Evolutionary conservation across 2,888 invertebrate species (phyloP).

Genomic region (Buathra laborator): DNA sequence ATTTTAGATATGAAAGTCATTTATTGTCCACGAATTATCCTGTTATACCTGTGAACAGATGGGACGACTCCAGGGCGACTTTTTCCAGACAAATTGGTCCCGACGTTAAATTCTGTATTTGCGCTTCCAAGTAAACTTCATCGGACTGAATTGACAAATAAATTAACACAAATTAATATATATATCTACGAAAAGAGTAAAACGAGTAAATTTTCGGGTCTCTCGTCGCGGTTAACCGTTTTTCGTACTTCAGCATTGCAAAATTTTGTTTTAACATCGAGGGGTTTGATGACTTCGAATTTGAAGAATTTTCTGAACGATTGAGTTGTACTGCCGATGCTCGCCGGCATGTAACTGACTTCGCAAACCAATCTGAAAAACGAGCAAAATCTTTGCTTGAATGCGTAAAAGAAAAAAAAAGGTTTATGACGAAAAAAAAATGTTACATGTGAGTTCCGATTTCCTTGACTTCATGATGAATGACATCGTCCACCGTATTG

Average conservation of each 20-base stretch:
- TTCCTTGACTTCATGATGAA: constrained; percentile 99
- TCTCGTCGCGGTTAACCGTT: constrained; percentile 19
- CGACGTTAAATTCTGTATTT: constrained; percentile 97
- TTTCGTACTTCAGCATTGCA: constrained; percentile 94
- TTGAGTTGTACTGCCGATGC: constrained; percentile 87
- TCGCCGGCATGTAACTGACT: constrained; percentile 93
- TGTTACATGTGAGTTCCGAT: constrained; percentile 97
- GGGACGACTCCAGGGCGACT: constrained; percentile 96
- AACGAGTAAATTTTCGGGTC: constrained; percentile 12
- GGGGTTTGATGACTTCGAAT: constrained; percentile 98
- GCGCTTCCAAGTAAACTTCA: constrained; percentile 91
- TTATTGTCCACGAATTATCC: neutral
- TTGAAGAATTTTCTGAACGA: constrained; percentile 99
- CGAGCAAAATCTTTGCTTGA: neutral
- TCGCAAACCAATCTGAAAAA: constrained; percentile 95
- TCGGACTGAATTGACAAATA: constrained; percentile 86
- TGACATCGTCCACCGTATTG: constrained; percentile 96
- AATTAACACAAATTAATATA: neutral
- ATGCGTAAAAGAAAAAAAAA: neutral
- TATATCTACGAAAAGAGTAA: neutral
- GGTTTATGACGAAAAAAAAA: constrained; percentile 22
- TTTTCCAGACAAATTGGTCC: constrained; percentile 97
- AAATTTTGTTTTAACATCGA: constrained; percentile 99
- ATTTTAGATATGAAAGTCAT: neutral
- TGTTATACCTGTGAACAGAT: constrained; percentile 91